These are phyloP conservation scores for Sardina pilchardus DNA, from an alignment of 2,113 vertebrate genomes.

Conservation along the genomic window DNA sequence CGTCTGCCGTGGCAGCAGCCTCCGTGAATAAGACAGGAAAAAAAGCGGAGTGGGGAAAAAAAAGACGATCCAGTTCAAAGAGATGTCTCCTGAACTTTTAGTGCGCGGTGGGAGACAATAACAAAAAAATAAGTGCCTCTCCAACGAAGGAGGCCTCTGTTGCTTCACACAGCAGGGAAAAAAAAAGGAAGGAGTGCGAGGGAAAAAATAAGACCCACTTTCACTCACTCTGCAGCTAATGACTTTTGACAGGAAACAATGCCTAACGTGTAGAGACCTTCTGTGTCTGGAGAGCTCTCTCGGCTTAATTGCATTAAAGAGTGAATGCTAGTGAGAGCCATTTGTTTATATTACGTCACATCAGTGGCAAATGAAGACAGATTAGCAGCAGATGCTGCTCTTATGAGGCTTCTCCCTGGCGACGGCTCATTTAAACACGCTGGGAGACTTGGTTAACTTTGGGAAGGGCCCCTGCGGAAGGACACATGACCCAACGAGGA, in stretches of 20 bases:
- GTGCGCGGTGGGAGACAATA: neutral
- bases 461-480: neutral
- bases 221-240: neutral
- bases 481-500: neutral
- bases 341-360: slow-evolving; percentile 66
- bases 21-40: neutral
- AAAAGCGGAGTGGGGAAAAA: neutral
- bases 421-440: neutral
- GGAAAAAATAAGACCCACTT: neutral
- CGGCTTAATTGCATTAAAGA: neutral
- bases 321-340: slow-evolving; percentile 50
- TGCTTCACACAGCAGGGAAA: neutral
- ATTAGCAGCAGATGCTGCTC: slow-evolving; percentile 52
- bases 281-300: neutral
- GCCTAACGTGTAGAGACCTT: neutral
- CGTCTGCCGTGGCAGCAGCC: neutral
- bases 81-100: slow-evolving; percentile 11
- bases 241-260: slow-evolving; percentile 7
- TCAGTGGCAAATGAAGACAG: slow-evolving; percentile 61
- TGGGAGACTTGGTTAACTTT: neutral
- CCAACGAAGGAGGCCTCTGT: neutral
- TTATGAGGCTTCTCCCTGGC: neutral
- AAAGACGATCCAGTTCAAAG: neutral
- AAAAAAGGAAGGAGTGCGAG: neutral
- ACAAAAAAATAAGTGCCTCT: neutral